Base-by-base conservation (phyloP, 2,797 vertebrate genomes). In the Gephyroberyx darwinii region DNA sequence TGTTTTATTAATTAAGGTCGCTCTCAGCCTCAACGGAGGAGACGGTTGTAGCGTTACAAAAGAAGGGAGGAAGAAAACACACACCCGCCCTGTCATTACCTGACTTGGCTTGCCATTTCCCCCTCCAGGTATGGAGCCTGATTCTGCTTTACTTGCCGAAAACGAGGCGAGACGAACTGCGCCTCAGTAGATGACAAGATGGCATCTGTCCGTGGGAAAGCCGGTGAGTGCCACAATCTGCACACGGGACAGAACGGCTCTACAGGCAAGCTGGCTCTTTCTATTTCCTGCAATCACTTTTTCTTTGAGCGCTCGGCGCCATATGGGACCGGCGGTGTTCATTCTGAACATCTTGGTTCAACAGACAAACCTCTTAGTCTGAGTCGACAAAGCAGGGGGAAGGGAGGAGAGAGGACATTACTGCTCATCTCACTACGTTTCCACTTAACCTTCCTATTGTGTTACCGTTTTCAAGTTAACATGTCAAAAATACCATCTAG, bases 291-390 rank as follows among this genome's bases (percentile, higher is more conserved):
- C 81, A 33, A 86, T 85, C 69, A 26, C 26, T 72, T 48, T 66
- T 90, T 75, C 80, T 91, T 90, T 88, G 76, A 92, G 91, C 86
- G 88, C 85, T 77, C 51, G 0, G 54, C 71, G 69, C 89, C 91
- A 92, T 92, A 92, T 92, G 92, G 89, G 83, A 80, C 75, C 53
- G 57, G 77, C 75, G 70, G 71, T 76, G 26, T 86, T 56, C 69
- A 79, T 77, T 76, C 62, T 77, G 58, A 79, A 80, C 69, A 75
- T 81, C 75, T 82, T 76, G 72, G 71, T 81, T 76, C 65, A 47
- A 19, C 62, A 80, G 73, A 80, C 60, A 78, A 57, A 53, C 22
- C 47, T 58, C 50, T 60, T 63, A 37, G 62, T 48, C 45, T 70
- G 51, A 65, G 62, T 82, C 81, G 61, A 82, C 52, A 79, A 72